A percentile compares a stretch with the other conserved stretches of the same genome.
phyloP scores from a whole-genome alignment of 2,113 vertebrate genomes.

The Dromas ardeola region DNA sequence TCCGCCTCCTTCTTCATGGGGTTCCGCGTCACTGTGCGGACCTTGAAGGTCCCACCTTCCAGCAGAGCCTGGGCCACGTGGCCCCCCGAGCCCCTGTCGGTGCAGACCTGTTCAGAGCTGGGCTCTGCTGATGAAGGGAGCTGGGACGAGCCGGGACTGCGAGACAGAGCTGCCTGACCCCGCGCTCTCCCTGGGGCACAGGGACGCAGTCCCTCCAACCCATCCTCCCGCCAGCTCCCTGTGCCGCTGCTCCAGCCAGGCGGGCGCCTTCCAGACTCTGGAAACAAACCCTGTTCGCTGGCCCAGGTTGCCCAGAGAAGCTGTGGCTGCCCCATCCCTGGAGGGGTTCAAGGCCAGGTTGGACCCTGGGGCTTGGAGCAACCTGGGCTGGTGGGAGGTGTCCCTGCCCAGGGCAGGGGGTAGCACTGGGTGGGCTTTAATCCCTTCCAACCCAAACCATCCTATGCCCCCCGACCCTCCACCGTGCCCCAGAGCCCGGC shows the following conservation, averaged over 20 bases:
- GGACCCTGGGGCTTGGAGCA: neutral
- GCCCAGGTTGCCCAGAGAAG: neutral
- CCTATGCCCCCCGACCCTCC: neutral
- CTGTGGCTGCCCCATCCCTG: neutral
- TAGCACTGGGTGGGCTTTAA: neutral
- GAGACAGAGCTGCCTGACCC: neutral
- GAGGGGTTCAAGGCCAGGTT: neutral
- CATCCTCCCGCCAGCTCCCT: neutral
- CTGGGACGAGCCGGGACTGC: rapidly evolving
- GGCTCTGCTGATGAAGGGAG: neutral
- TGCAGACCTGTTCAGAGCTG: neutral
- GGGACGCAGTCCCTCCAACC: neutral
- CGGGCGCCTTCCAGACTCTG: neutral
- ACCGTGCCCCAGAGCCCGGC: rapidly evolving
- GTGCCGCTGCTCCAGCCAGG: neutral
- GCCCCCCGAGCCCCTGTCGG: conserved; percentile 67
- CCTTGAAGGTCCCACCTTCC: conserved; percentile 61
- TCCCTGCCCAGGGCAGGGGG: neutral
- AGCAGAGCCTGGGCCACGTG: conserved; percentile 62
- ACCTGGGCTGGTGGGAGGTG: neutral
- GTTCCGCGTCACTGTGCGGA: conserved; percentile 57
- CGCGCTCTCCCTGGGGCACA: rapidly evolving
- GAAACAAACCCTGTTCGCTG: neutral
- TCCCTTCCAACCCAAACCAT: neutral
- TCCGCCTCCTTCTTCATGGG: conserved; percentile 19